These are phyloP conservation scores for Tretioscincus oriximinensis DNA, from an alignment of 2,113 vertebrate genomes.

Conservation along the genomic window DNA sequence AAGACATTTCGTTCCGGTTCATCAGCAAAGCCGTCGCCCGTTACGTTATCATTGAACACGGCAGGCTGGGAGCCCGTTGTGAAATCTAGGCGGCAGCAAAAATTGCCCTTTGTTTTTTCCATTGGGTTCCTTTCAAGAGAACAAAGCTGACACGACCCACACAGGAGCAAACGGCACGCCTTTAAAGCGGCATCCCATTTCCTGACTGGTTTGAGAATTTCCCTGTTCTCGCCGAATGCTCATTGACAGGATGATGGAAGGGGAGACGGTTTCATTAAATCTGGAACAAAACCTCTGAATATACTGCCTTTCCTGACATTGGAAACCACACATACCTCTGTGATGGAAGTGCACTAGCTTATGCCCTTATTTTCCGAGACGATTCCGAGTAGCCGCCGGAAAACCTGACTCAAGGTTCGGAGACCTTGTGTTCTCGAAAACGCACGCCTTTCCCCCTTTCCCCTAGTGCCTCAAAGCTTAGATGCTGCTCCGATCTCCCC, in stretches of 20 bases:
- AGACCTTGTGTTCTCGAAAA: background rate
- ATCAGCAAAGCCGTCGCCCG: background rate
- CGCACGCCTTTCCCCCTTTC: background rate
- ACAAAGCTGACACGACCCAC: too few relatives aligned
- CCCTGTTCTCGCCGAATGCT: too few relatives aligned
- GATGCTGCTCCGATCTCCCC: background rate
- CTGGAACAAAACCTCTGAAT: background rate
- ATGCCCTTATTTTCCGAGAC: background rate
- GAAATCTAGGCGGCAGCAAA: too few relatives aligned
- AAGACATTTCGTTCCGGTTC: background rate
- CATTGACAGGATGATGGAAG: too few relatives aligned
- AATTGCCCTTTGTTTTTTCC: too few relatives aligned
- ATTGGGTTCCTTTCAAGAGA: too few relatives aligned
- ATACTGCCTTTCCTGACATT: conserved; percentile 9
- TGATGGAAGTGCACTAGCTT: background rate
- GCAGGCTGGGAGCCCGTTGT: background rate
- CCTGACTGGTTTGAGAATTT: too few relatives aligned
- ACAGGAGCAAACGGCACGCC: too few relatives aligned
- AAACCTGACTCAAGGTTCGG: background rate
- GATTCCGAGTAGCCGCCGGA: rapidly evolving
- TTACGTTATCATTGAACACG: background rate
- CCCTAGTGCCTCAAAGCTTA: background rate
- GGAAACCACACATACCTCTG: background rate
- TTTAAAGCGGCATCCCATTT: too few relatives aligned
- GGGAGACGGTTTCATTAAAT: background rate